Evolutionary conservation across 37 sponge, comb jelly and placozoan species (phyloP), one percentile per base, ranked within the genome.

Genomic region (Spongilla lacustris): DNA sequence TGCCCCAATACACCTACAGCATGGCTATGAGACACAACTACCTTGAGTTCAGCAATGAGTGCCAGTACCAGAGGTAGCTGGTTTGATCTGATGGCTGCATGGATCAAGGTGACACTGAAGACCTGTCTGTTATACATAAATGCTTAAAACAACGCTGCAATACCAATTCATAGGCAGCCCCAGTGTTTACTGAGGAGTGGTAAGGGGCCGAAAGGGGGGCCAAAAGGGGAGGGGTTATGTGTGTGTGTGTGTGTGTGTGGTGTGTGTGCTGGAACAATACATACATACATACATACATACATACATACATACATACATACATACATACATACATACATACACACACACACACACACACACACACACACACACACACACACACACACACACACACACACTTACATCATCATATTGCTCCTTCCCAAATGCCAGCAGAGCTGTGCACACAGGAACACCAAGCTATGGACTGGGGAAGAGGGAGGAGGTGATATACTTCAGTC

Each of bases 371-470:
- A 41, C 41, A 41, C n/a, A 58, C 58, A 58, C 58, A 58, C 12
- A 8, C 11, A 58, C 21, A 8, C 58, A 58, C 58, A 58, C 58
- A 58, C 58, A 58, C 12, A 8, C 26, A 41, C 82, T 70, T 67
- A 95, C 95, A 82, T 95, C 92, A 49, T 84, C 85, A 72, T 92
- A 92, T 80, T 87, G 73, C 50, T 85, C 91, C 73, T 90, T 67
- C 10, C 96, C 93, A 81, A 82, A 95, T 49, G 96, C 96, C 49
- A 92, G 36, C 4, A 95, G 80, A 50, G 93, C 96, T 80, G 89
- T 80, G 67, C 93, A 89, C 2, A 89, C 75, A 5, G 96, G 96
- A 73, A 89, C 85, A 68, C 96, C 96, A 75, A 94, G 33, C 95
- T 94, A 58, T 17, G 8, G 46, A 46, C 46, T 8, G 8, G 46